Base-by-base conservation (phyloP, 2,797 vertebrate species). In the Rhinogobio ventralis region DNA sequence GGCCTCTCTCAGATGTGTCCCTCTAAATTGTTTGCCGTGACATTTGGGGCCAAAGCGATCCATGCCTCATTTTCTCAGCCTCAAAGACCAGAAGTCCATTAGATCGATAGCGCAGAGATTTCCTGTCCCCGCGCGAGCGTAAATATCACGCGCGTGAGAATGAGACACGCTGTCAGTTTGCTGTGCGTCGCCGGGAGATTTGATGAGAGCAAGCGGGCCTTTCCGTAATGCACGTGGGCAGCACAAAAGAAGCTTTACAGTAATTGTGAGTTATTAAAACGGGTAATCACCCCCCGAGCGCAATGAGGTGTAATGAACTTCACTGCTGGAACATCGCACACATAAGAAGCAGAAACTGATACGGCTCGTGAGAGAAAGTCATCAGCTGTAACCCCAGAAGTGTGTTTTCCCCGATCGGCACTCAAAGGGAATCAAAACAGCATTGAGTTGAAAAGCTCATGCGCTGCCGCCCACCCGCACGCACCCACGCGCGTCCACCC, bases 251-350 rank as follows among this genome's bases (percentile, higher is more conserved):
- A 84, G 86, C 64, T 76, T 84, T 74, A 57, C 86, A 86, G 88
- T 88, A 90, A 90, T 91, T 90, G 88, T 86, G 84, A 87, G 90
- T 91, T 90, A 91, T 91, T 91, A 90, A 88, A 88, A 87, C 86
- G 64, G 68, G 88, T 91, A 91, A 91, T 90, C 89, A 90, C 82
- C 85, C 80, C 86, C 82, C 69, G 81, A 62, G 86, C 77, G 84
- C 88, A 85, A 87, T 83, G 86, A 91, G 88, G 82, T 90, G 88
- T 89, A 87, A 91, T 90, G 90, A 89, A 87, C 88, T 86, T 82
- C 81, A 79, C 79, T 85, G 89, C 88, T 88, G 88, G 85, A 87
- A 64, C 83, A 7, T 28, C 14, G 68, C 84, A 62, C 82, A 66
- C 83, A 87, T 62, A 74, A 76, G 85, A 85, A 86, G 76, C 64